Base-by-base conservation (phyloP, 2,888 invertebrate genomes). In the Mongoloraphidia duomilia region DNA sequence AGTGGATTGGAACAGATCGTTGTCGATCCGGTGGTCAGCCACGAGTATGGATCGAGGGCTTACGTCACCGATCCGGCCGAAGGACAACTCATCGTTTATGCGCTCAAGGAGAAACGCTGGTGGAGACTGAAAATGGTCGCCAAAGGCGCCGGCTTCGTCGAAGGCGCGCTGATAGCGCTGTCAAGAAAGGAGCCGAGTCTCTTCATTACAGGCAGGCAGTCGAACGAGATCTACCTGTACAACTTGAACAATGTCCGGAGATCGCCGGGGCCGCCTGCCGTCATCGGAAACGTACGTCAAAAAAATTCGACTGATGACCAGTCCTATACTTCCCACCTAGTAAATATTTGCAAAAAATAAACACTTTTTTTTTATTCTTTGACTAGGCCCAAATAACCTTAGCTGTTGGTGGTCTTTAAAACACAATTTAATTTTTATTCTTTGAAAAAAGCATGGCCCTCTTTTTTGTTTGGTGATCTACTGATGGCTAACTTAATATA, bases 21-120 rank as follows among this genome's bases (percentile, higher is more conserved):
- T 1, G 56, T 68, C 8, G 68, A 70, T 60, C 56, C 59, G 6
- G 41, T 48, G 9, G n/a, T 48, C 2, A 45, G 54, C 14, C 47
- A 50, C 12, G 53, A 53, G 12, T 56, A 50, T 52, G 63, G 65
- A 9, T 56, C 60, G 8, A 59, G 60, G 48, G 71, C 64, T 10
- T 71, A 66, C 52, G 56, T 70, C 46, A 67, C 67, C 8, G 62
- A 65, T 51, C 57, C 63, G 14, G 65, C 63, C 8, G 56, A 55
- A 42, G 59, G 59, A 47, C 44, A 50, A 8, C 45, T 65, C 11
- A 46, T 63, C 9, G 59, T 64, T 3, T 61, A 62, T 50, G 59
- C 60, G 37, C 54, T 61, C 50, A 60, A 56, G 6, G 56, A 61
- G 34, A 54, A 59, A 9, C 60, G 57, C 48, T 68, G 65, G 62